Evolutionary conservation across 2,113 vertebrate genomes (phyloP).

Genomic region (Xiphophorus couchianus): DNA sequence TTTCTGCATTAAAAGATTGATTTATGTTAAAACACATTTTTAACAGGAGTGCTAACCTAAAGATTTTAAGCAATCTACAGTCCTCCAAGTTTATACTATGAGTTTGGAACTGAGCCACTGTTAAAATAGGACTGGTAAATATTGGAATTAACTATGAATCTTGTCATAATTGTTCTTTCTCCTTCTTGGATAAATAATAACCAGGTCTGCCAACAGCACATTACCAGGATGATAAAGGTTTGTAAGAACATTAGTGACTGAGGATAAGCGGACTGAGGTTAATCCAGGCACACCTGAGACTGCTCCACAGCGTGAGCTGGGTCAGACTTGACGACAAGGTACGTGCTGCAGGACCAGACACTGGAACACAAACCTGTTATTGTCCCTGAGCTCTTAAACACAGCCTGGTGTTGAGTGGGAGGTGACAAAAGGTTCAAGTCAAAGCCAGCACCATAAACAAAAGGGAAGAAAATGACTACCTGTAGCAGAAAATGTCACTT

Average conservation of each 20-base stretch:
- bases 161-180: constrained; percentile 36
- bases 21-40: neutral
- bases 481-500: constrained; percentile 63
- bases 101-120: constrained; percentile 27
- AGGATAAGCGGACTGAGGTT: neutral
- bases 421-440: constrained; percentile 61
- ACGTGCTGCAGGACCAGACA: constrained; percentile 66
- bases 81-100: constrained; percentile 55
- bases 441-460: constrained; percentile 75
- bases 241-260: constrained; percentile 13
- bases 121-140: constrained; percentile 56
- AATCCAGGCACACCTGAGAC: constrained; percentile 36
- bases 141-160: constrained; percentile 35
- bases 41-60: constrained; percentile 1
- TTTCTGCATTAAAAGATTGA: neutral
- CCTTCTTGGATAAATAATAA: constrained; percentile 31
- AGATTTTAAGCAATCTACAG: constrained; percentile 37
- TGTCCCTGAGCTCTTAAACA: constrained; percentile 79
- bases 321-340: constrained; percentile 58
- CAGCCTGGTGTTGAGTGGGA: constrained; percentile 65
- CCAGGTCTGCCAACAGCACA: constrained; percentile 43
- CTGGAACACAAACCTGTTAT: constrained; percentile 77
- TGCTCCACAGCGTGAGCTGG: constrained; percentile 35
- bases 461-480: constrained; percentile 76
- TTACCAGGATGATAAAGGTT: neutral